These are phyloP conservation scores for Chymomyza caudatula DNA, from an alignment of 2,888 invertebrate genomes.

Conservation along the genomic window DNA sequence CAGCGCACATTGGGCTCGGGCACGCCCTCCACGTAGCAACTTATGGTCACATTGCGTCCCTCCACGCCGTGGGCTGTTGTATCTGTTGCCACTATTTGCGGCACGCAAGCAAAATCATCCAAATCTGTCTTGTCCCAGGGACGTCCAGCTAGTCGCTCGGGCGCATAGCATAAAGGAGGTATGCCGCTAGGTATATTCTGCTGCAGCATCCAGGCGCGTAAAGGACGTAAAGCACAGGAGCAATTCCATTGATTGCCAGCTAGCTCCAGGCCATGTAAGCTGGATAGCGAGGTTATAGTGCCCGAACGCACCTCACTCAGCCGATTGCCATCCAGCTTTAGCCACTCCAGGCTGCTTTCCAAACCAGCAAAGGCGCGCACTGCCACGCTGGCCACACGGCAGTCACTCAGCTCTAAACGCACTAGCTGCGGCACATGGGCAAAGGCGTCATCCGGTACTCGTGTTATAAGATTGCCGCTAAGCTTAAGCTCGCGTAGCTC, in stretches of 20 bases:
- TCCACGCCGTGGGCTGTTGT: conserved; percentile 83
- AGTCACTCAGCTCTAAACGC: conserved; percentile 85
- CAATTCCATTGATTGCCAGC: conserved; percentile 92
- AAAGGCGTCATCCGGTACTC: conserved; percentile 85
- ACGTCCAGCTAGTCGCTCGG: conserved; percentile 82
- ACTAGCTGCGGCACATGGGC: conserved; percentile 83
- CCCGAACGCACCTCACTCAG: conserved; percentile 83
- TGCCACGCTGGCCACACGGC: conserved; percentile 84
- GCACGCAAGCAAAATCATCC: conserved; percentile 89
- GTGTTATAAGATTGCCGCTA: conserved; percentile 86
- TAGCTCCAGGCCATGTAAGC: conserved; percentile 86
- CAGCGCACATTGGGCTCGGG: conserved; percentile 87
- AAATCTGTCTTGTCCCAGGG: conserved; percentile 87
- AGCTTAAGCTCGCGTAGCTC: conserved; percentile 87
- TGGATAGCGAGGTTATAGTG: conserved; percentile 83
- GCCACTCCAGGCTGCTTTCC: conserved; percentile 85
- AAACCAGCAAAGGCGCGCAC: conserved; percentile 85
- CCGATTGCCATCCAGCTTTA: conserved; percentile 87
- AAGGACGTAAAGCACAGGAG: conserved; percentile 85
- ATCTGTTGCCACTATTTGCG: conserved; percentile 83
- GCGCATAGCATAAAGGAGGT: conserved; percentile 85
- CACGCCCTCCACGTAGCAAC: conserved; percentile 84
- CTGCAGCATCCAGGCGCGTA: conserved; percentile 88
- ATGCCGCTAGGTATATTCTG: conserved; percentile 87
- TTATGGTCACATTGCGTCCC: conserved; percentile 86